Percentiles rank a stretch among this genome's conserved stretches.
These are phyloP conservation scores for Cenopis cana DNA, from an alignment of 2,888 invertebrate genomes.

Conservation along the genomic window DNA sequence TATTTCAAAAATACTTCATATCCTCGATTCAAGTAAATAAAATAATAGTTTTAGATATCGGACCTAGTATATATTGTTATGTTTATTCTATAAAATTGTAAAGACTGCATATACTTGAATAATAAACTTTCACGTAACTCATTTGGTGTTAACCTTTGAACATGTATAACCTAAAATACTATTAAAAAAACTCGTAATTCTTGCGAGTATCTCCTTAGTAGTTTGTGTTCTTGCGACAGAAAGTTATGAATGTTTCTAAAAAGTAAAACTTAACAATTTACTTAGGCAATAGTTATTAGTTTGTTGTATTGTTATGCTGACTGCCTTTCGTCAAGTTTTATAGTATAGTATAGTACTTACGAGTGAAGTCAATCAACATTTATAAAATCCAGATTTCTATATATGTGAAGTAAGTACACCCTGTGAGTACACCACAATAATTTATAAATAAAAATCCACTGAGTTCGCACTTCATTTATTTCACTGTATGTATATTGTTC, in stretches of 20 bases:
- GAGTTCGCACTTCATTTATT: background rate
- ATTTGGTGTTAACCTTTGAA: background rate
- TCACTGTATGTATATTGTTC: background rate
- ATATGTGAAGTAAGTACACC: background rate
- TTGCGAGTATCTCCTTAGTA: no score
- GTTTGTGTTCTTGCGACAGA: no score
- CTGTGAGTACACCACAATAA: background rate
- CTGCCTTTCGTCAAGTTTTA: background rate
- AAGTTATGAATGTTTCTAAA: no score
- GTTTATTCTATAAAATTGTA: background rate
- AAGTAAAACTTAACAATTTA: background rate
- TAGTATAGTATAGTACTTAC: constrained; percentile 5
- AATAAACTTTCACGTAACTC: background rate
- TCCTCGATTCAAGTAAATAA: background rate
- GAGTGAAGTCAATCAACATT: background rate
- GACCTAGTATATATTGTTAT: background rate
- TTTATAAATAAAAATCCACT: background rate
- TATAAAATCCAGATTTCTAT: constrained; percentile 5
- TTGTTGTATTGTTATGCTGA: background rate
- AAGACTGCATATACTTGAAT: background rate
- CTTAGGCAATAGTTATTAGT: background rate
- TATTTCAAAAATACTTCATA: background rate
- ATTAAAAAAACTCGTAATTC: no score
- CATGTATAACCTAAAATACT: constrained; percentile 3
- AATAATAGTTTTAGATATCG: background rate